Evolutionary conservation across 2,113 vertebrate genomes (phyloP), one percentile per base, ranked within the genome.

Genomic region (Ploceus nigricollis): DNA sequence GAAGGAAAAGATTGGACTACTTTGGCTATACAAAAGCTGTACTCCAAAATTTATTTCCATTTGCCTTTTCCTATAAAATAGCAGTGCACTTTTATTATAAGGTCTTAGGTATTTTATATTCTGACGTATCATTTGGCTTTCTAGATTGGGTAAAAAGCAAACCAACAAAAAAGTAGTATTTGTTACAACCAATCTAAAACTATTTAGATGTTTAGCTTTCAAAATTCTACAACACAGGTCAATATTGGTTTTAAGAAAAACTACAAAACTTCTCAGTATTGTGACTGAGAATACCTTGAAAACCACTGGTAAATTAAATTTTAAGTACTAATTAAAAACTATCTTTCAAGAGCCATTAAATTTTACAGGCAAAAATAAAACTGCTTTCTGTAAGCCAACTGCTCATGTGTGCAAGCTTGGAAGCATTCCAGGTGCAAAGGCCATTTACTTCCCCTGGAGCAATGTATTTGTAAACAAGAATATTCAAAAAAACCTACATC

Each of bases 341-440:
- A 5, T 61, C 73, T 90, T 90, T 78, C 47, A 63, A 77, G 73
- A 80, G 33, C 12, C 39, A 73, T 91, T 79, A 80, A 22, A 82
- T 90, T 89, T 72, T 85, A 79, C 23, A 87, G 44, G 45, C 70
- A 87, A 93, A 89, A 93, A 64, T 61, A 85, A 85, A 94, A 60
- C 35, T 25, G 23, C 17, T 90, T 64, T 85, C 73, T 82, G 27
- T 31, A 77, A 81, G 71, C 68, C 81, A 96, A 37, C 33, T 60
- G 50, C 24, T 94, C 58, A 45, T 64, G 48, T 16, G 12, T 72
- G 53, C 39, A 87, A 57, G 45, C 47, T 25, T 95, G 60, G 87
- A 94, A 88, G 31, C 23, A 90, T 70, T 66, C 76, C 85, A 94
- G 68, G 72, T 82, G 48, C 68, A 73, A 69, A 42, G 54, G 39